Conservation (phyloP, 2,888 invertebrate genomes). For the Caenorhabditis becei region DNA sequence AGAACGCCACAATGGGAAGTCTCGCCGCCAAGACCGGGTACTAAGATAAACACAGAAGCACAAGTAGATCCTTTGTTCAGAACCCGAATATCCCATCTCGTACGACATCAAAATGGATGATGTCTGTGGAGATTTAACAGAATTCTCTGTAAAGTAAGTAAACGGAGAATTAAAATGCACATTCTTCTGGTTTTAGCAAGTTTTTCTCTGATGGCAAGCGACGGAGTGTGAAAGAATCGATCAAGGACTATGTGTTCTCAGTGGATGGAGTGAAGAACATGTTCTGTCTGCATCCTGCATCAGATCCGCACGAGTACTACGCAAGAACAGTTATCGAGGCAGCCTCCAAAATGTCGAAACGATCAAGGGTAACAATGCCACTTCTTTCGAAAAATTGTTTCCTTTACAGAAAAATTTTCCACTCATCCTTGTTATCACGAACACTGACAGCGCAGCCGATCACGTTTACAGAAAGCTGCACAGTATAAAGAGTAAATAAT, state of each 20-base stretch:
- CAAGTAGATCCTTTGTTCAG: background rate
- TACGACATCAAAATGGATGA: background rate
- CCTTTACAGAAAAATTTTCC: slow-evolving; percentile 14
- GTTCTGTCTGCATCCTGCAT: slow-evolving; percentile 22
- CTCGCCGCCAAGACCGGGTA: slow-evolving; percentile 19
- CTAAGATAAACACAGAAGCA: background rate
- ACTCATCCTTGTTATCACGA: slow-evolving; percentile 1
- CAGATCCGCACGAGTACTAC: slow-evolving; percentile 17
- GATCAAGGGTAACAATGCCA: background rate
- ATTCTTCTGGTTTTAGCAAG: slow-evolving; percentile 9
- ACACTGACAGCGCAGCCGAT: background rate
- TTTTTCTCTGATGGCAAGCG: background rate
- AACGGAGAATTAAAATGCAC: background rate
- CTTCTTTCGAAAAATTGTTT: background rate
- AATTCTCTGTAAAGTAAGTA: slow-evolving; percentile 7
- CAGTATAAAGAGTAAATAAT: background rate
- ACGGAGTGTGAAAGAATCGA: background rate
- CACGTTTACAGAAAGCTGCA: background rate
- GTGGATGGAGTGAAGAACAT: slow-evolving; percentile 13
- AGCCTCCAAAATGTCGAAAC: background rate
- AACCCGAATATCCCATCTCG: slow-evolving; percentile 7
- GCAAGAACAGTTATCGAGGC: background rate
- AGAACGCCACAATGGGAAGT: slow-evolving; percentile 12
- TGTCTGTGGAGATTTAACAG: background rate
- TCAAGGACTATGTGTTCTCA: slow-evolving; percentile 8